A percentile compares a stretch with the other conserved stretches of the same genome.
These are phyloP conservation scores for Lonchura striata DNA, from an alignment of 2,113 vertebrate genomes.

Conservation along the genomic window DNA sequence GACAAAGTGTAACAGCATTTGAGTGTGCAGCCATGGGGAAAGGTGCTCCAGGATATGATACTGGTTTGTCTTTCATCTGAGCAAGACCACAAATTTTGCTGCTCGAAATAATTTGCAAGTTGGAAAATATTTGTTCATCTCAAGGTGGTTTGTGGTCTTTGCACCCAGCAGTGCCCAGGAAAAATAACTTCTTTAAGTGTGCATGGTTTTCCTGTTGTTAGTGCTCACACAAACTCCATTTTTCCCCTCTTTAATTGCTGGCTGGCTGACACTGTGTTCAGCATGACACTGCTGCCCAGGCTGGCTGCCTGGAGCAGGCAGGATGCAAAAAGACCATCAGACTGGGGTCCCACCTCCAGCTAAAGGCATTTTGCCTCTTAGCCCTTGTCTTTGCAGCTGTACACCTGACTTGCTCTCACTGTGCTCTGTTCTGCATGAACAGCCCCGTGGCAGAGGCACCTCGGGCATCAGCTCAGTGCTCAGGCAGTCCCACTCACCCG, in stretches of 20 bases:
- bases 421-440: not conserved
- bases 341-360: not conserved
- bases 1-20: not conserved
- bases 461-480: fast-evolving
- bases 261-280: not conserved
- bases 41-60: not conserved
- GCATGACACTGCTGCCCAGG: not conserved
- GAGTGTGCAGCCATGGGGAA: not conserved
- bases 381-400: fast-evolving
- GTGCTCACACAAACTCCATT: not conserved
- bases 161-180: not conserved
- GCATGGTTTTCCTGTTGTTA: not conserved
- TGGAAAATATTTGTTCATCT: not conserved
- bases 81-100: not conserved
- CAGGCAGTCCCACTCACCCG: fast-evolving
- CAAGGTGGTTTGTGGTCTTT: not conserved
- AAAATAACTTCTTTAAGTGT: not conserved
- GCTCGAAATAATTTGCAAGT: not conserved
- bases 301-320: not conserved
- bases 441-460: fast-evolving
- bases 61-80: not conserved
- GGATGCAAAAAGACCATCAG: not conserved
- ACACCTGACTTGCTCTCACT: fast-evolving
- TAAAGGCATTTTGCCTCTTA: not conserved
- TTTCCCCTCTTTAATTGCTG: not conserved